Base-by-base conservation (phyloP, 2,113 vertebrate species). In the Menura novaehollandiae region DNA sequence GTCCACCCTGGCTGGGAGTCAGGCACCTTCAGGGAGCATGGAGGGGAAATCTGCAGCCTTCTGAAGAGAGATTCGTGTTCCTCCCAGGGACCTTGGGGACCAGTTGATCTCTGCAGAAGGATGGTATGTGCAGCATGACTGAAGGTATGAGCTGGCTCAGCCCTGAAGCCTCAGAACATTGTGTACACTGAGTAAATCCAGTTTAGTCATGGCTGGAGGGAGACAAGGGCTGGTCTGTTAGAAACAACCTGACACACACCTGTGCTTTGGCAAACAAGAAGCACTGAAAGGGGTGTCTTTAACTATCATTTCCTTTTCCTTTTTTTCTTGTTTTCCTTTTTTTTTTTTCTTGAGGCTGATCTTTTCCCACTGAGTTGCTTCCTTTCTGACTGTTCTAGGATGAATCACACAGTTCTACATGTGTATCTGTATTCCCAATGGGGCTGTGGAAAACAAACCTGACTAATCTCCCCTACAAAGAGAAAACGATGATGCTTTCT, bases 81-180 rank as follows among this genome's bases (percentile, higher is more conserved):
- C 41, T 92, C 18, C 35, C 72, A 23, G 72, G 41, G 83, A 90
- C 59, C 59, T 23, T 0, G 0, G 68, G 89, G 82, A 30, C 79
- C 69, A 44, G 64, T 12, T 94, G 93, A 56, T 92, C 76, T 60
- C 76, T 87, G 5, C 69, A 81, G 79, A 59, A 37, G 93, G 73
- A 91, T 79, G 88, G 93, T 62, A 96, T 94, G 92, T 95, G 96
- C 96, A 92, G 95, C 88, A 92, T 84, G 90, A 79, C 83, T 75
- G 91, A 46, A 84, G 78, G 85, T 53, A 92, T 93, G 64, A 89
- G 79, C 88, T 94, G 86, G 60, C 93, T 94, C 69, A 89, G 85
- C 69, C 93, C 86, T 85, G 68, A 52, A 89, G 91, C 80, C 85
- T 78, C 92, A 75, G 93, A 93, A 97, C 91, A 75, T 39, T 58